phyloP scores from a whole-genome alignment of 2,888 invertebrate species.

The Cantharis nigra region DNA sequence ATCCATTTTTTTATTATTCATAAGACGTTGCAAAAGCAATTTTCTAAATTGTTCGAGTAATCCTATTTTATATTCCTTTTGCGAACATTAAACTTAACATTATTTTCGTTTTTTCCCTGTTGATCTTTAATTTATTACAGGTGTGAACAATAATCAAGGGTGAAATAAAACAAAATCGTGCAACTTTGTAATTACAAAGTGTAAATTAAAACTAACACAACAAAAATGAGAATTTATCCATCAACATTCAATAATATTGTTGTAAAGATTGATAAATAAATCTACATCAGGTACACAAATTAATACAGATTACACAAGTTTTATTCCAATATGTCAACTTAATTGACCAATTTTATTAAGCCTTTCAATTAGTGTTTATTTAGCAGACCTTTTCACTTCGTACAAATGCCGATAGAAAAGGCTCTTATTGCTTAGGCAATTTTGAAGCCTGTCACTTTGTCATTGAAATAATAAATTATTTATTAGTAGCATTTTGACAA shows the following conservation, averaged over 20 bases:
- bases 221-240: not conserved
- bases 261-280: not conserved
- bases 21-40: constrained; percentile 18
- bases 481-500: not conserved
- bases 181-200: not conserved
- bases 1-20: constrained; percentile 14
- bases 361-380: not conserved
- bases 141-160: not conserved
- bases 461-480: not conserved
- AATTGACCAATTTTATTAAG: not conserved
- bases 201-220: not conserved
- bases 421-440: not conserved
- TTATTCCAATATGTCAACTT: not conserved
- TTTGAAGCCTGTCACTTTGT: not conserved
- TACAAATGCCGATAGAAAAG: not conserved
- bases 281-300: not conserved
- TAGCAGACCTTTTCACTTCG: not conserved
- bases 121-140: not conserved
- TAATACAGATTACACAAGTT: not conserved
- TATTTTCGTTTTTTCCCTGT: not conserved
- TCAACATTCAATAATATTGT: not conserved
- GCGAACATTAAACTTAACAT: not conserved
- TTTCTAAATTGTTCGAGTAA: constrained; percentile 15
- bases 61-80: constrained; percentile 3
- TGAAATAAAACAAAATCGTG: not conserved